These are phyloP conservation scores for Leucopternis melanops DNA, from an alignment of 2,113 vertebrate genomes.

Conservation along the genomic window DNA sequence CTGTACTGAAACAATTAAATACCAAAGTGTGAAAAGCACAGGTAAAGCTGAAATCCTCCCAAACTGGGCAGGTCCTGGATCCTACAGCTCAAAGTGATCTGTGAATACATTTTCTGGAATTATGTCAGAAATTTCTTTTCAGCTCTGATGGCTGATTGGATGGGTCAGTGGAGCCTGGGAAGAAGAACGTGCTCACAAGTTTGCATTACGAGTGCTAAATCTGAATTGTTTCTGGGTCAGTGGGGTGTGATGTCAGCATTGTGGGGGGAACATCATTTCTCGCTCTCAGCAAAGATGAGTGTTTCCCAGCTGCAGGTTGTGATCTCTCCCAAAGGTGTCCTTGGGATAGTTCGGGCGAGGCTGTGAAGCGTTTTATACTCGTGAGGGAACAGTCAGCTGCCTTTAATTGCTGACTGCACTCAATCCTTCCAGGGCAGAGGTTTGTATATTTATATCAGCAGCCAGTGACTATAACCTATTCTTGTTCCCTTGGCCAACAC, in stretches of 20 bases:
- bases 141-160: neutral
- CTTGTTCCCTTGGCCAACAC: neutral
- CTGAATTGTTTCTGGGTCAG: neutral
- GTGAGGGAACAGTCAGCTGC: neutral
- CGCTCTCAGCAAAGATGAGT: neutral
- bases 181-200: neutral
- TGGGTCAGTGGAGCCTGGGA: neutral
- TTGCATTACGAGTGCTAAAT: neutral
- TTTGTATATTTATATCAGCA: neutral
- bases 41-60: neutral
- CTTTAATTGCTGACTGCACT: slow-evolving; percentile 11
- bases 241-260: neutral
- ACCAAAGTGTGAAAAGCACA: neutral
- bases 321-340: neutral
- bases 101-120: neutral
- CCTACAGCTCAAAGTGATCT: neutral
- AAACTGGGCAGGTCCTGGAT: neutral
- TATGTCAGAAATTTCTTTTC: neutral
- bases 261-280: neutral
- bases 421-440: neutral
- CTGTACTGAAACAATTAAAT: neutral
- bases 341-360: neutral
- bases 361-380: neutral
- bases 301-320: neutral
- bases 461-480: neutral